These are phyloP conservation scores for Gila orcuttii DNA, from an alignment of 2,113 vertebrate species.

Conservation along the genomic window DNA sequence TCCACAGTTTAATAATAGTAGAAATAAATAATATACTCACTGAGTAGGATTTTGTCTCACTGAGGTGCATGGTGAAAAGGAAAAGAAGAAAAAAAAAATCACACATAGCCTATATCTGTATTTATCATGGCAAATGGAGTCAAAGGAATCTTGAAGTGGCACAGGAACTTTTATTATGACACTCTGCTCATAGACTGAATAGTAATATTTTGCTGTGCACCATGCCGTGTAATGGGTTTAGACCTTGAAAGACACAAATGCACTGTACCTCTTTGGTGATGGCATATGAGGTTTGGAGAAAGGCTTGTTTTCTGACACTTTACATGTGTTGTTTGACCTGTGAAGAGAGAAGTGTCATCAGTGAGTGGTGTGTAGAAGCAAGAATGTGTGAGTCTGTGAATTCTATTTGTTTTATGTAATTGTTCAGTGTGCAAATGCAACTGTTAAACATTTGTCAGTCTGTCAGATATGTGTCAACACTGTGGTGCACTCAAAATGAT, in stretches of 20 bases:
- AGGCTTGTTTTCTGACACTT: not conserved
- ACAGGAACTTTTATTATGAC: not conserved
- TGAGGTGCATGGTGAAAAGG: not conserved
- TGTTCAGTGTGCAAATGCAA: too few relatives aligned
- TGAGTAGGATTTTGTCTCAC: not conserved
- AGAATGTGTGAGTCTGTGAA: too few relatives aligned
- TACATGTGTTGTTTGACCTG: conserved; percentile 55
- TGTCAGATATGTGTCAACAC: too few relatives aligned
- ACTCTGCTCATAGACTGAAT: not conserved
- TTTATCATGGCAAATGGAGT: too few relatives aligned
- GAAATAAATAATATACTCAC: conserved; percentile 6
- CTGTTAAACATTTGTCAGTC: too few relatives aligned
- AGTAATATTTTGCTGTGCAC: not conserved
- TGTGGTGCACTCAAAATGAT: too few relatives aligned
- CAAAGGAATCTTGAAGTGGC: not conserved
- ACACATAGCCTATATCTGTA: not conserved
- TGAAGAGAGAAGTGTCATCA: not conserved
- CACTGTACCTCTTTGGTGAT: conserved; percentile 64
- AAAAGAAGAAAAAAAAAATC: not conserved
- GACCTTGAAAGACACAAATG: not conserved
- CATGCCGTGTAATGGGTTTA: not conserved
- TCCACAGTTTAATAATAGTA: not conserved
- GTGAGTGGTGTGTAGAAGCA: not conserved
- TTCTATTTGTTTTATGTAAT: too few relatives aligned
- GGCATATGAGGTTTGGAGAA: conserved; percentile 59